Evolutionary conservation across 2,113 vertebrate species (phyloP).

Genomic region (Aptenodytes patagonicus): DNA sequence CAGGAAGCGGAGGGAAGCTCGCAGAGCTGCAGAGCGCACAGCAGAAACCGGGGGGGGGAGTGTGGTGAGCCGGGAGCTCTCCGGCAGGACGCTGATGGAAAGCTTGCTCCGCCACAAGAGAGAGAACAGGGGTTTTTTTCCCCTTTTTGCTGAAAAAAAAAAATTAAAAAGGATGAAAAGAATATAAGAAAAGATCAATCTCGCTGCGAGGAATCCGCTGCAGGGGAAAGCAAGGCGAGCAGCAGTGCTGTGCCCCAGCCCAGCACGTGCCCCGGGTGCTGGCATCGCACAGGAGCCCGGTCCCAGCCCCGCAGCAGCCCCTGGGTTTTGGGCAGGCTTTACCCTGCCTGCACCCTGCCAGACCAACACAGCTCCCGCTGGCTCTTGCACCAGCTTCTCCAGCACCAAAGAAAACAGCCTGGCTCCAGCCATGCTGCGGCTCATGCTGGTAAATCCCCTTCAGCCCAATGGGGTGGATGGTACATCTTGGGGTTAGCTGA

Average conservation of each 20-base stretch:
- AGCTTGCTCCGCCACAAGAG: neutral
- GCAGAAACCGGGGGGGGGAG: neutral
- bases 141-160: neutral
- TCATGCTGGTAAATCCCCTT: neutral
- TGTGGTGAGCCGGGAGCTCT: neutral
- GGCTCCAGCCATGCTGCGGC: neutral
- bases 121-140: fast-evolving
- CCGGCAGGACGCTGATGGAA: neutral
- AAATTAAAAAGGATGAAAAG: neutral
- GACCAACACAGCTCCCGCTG: neutral
- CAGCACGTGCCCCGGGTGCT: neutral
- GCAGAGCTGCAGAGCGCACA: fast-evolving
- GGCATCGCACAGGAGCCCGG: fast-evolving
- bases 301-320: neutral
- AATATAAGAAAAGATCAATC: neutral
- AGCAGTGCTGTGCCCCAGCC: neutral
- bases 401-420: neutral
- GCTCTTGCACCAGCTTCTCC: neutral
- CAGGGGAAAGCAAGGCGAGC: neutral
- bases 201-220: neutral
- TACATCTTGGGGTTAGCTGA: neutral
- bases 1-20: neutral
- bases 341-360: neutral
- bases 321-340: neutral
- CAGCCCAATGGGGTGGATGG: neutral